These are phyloP conservation scores for Helarctos malayanus DNA, from an alignment of 2,797 vertebrate species.

Conservation along the genomic window DNA sequence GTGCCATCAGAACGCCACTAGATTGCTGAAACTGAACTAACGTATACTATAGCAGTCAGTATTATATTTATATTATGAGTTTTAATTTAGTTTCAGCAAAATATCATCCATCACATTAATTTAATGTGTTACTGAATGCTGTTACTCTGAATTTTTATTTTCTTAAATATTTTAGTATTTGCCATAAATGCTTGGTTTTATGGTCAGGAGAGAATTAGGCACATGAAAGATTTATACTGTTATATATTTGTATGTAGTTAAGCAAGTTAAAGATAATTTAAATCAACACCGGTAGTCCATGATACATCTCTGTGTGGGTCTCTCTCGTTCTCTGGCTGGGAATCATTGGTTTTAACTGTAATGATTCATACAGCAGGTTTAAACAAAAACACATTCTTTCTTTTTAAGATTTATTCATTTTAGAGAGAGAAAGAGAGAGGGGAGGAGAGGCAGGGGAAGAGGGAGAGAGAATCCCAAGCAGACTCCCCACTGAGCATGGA, in stretches of 20 bases:
- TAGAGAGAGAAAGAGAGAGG: neutral
- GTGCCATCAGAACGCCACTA: neutral
- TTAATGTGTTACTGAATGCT: neutral
- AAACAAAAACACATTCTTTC: neutral
- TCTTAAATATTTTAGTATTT: slow-evolving; percentile 40
- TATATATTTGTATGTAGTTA: neutral
- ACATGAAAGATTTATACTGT: neutral
- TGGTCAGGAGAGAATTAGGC: neutral
- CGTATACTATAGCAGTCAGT: neutral
- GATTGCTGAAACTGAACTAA: neutral
- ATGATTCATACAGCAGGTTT: slow-evolving; percentile 24
- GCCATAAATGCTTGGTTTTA: neutral
- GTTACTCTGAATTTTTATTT: neutral
- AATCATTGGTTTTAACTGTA: neutral
- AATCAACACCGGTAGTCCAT: neutral
- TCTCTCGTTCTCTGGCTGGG: neutral
- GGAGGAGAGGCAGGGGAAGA: neutral
- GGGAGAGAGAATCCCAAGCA: neutral
- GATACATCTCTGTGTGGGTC: neutral
- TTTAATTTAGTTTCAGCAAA: slow-evolving; percentile 50
- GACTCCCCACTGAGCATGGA: neutral
- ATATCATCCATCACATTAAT: neutral
- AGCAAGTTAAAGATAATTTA: slow-evolving; percentile 44
- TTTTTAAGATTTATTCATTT: neutral
- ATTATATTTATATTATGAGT: neutral